Evolutionary conservation across 2,797 vertebrate genomes (phyloP), one percentile per base, ranked within the genome.

Genomic region (Diplodus sargus): DNA sequence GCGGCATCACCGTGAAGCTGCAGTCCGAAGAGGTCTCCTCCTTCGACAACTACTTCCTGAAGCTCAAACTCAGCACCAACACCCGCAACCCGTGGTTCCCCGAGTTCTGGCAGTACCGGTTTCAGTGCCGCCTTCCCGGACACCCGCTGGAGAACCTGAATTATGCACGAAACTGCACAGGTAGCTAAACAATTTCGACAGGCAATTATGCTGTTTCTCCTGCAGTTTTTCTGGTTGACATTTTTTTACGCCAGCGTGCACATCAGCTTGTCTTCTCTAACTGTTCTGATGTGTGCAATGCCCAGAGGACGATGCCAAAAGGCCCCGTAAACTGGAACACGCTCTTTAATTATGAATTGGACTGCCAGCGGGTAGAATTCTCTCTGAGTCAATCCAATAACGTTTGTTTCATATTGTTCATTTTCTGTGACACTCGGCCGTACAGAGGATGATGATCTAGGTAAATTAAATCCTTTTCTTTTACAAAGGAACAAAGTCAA

Each of bases 41-140:
- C 0, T 99, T 99, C 49, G 96, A 99, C 64, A 93, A 97, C 70
- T 99, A 99, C 92, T 99, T 95, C 93, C 94, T 99, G 89, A 97
- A 96, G 84, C 94, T 98, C 72, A 94, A 94, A 13, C 95, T 99
- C 84, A 96, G 96, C 81, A 97, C 96, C 69, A 99, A 99, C 90
- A 96, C 91, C 0, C 96, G 98, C 74, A 99, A 99, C 85, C 98
- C 98, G 0, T 99, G 98, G 98, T 99, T 99, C 80, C 96, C 97
- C 0, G 98, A 99, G 90, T 99, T 99, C 94, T 99, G 98, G 98
- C 98, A 99, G 90, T 95, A 99, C 86, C 96, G 97, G 10, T 99
- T 99, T 76, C 97, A 99, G 91, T 99, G 98, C 78, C 97, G 97
- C 63, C 95, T 99, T n/a, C 96, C 95, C 0, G 98, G 98, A 69